phyloP scores from a whole-genome alignment of 1,140 invertebrate species.

The Gonatopus flavifemur region DNA sequence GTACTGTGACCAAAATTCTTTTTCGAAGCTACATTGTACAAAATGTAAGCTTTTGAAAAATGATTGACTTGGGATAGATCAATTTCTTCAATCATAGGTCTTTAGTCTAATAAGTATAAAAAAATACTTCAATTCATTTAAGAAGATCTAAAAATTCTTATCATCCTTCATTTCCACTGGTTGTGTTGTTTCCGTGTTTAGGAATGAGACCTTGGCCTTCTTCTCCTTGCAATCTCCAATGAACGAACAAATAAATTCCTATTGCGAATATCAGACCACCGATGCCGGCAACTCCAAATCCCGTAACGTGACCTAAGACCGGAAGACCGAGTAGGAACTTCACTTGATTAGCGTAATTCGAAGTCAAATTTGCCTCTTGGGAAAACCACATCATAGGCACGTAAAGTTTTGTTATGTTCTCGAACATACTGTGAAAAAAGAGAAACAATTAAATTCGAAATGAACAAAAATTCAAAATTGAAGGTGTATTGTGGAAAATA shows the following conservation, averaged over 20 bases:
- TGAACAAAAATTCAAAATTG: too few relatives aligned
- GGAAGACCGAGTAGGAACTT: conserved; percentile 59
- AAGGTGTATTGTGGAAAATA: too few relatives aligned
- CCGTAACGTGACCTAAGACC: conserved; percentile 57
- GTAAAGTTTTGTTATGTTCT: conserved; percentile 60
- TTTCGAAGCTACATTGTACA: background rate
- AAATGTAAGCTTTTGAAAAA: background rate
- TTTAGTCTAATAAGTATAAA: background rate
- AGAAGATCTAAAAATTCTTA: background rate
- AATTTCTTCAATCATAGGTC: background rate
- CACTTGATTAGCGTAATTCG: conserved; percentile 61
- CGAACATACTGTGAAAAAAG: conserved; percentile 57
- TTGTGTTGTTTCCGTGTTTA: conserved; percentile 15
- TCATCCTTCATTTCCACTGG: conserved; percentile 11
- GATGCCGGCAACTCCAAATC: conserved; percentile 56
- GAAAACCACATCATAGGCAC: conserved; percentile 77
- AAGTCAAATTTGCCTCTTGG: conserved; percentile 65
- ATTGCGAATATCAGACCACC: conserved; percentile 56
- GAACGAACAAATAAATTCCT: conserved; percentile 43
- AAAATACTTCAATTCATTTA: background rate
- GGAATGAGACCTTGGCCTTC: conserved; percentile 39
- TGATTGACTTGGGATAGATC: background rate
- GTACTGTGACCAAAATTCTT: background rate
- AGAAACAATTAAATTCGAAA: background rate
- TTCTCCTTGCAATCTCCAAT: conserved; percentile 23